phyloP scores from a whole-genome alignment of 2,888 invertebrate species.

The Agrochola macilenta region DNA sequence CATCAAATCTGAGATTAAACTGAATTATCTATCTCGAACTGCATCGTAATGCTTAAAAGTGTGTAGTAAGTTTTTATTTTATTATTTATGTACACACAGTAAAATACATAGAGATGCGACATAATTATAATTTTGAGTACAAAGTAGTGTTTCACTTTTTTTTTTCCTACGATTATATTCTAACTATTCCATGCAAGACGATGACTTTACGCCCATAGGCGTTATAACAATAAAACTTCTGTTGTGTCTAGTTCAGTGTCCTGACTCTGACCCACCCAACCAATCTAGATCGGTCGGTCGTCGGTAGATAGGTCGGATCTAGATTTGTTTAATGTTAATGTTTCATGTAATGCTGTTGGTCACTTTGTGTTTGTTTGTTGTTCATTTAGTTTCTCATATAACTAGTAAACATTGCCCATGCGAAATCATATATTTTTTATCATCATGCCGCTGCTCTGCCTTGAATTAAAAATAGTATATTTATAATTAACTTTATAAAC shows the following conservation, averaged over 20 bases:
- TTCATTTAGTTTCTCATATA: neutral
- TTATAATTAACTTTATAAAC: neutral
- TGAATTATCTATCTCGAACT: neutral
- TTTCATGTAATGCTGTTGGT: neutral
- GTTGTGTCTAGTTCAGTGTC: too few relatives aligned
- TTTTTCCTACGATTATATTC: neutral
- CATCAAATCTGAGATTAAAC: neutral
- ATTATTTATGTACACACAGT: too few relatives aligned
- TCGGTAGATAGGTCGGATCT: neutral
- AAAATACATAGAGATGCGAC: too few relatives aligned
- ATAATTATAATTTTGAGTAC: too few relatives aligned
- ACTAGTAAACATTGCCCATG: constrained; percentile 14
- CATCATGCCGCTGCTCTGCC: neutral
- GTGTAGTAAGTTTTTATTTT: too few relatives aligned
- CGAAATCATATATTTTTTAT: constrained; percentile 12
- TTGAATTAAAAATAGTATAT: neutral
- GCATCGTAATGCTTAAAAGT: neutral
- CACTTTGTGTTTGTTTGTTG: neutral
- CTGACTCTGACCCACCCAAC: too few relatives aligned
- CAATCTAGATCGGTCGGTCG: too few relatives aligned
- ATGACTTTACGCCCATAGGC: too few relatives aligned
- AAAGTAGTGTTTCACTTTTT: neutral
- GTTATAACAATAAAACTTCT: too few relatives aligned
- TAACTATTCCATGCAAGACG: neutral
- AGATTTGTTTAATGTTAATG: neutral